Evolutionary conservation across 2,797 vertebrate species (phyloP), one percentile per base, ranked within the genome.

Genomic region (Hafferia zeledoni): DNA sequence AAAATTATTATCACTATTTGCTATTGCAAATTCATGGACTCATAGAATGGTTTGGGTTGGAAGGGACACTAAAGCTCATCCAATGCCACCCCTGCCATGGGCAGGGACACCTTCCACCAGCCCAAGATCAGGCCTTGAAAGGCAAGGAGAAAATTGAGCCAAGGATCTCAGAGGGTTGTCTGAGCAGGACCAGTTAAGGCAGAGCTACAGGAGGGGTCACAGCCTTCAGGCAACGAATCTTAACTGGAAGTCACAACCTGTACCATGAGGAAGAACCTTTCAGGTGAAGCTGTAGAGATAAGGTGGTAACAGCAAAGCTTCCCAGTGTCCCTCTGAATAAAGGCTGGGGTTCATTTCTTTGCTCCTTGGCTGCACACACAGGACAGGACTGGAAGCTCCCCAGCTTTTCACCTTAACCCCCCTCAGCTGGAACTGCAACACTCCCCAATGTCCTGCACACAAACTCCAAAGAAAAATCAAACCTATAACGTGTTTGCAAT

Each of bases 351-450:
- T 44, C 10, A 13, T 68, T 63, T 46, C 17, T 35, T 64, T 41
- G 31, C 87, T 87, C 37, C 6, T 3, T 10, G 60, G 50, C 56
- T 39, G 56, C 0, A 11, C 23, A 2, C 22, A 49, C 22, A 43
- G 63, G 30, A 46, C 1, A 23, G 57, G 65, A 27, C 57, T 57
- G 86, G 67, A 27, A 65, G 61, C 33, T 55, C 24, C 52, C 79
- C 78, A 46, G 33, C 92, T 90, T 31, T 33, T 70, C 90, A 69
- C 78, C 89, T 64, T 5, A 23, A 20, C n/a, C 71, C 90, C 87
- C 68, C 77, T 81, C 83, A 77, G 80, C 77, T 93, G 83, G 89
- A 94, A 27, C 88, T 55, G 67, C 91, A 89, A 33, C 30, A 13
- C 80, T 83, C 71, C 44, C 39, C 61, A 33, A 4, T 12, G 2